A percentile compares a stretch with the other conserved stretches of the same genome.
Conservation (phyloP, 1,140 invertebrate species). For the Yoshiicerus persimilis region DNA sequence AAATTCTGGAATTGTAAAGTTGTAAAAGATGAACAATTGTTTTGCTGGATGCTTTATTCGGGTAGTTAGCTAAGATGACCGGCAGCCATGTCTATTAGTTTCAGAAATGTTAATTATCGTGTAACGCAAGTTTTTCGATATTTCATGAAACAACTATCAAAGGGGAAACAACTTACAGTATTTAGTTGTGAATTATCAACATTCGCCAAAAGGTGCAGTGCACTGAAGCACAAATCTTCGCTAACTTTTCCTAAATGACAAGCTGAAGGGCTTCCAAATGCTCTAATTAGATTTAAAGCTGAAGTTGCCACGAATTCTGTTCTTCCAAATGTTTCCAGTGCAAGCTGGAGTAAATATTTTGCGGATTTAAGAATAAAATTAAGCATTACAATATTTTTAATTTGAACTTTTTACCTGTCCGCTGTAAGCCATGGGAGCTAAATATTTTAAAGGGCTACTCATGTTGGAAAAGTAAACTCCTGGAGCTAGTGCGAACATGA, state of each 20-base stretch:
- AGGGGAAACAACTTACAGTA: neutral
- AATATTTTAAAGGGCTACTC: neutral
- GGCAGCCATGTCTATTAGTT: conserved; percentile 15
- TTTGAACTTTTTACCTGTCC: neutral
- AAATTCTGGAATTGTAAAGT: conserved; percentile 52
- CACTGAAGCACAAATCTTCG: neutral
- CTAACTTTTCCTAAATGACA: neutral
- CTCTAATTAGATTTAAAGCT: neutral
- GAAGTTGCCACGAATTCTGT: neutral
- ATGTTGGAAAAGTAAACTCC: conserved; percentile 57
- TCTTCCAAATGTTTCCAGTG: neutral
- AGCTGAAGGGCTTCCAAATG: neutral
- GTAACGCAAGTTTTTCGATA: too few species aligned
- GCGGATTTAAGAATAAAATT: neutral
- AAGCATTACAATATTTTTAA: neutral
- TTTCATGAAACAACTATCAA: too few species aligned
- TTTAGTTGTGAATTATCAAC: neutral
- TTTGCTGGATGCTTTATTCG: neutral
- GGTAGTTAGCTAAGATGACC: neutral
- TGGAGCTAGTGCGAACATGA: conserved; percentile 60
- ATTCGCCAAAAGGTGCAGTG: neutral
- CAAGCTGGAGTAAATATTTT: neutral
- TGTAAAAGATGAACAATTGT: conserved; percentile 18
- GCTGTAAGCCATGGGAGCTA: neutral
- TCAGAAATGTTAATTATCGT: neutral